A percentile compares a stretch with the other conserved stretches of the same genome.
These are phyloP conservation scores for Ceramica pisi DNA, from an alignment of 2,888 invertebrate genomes.

Conservation along the genomic window DNA sequence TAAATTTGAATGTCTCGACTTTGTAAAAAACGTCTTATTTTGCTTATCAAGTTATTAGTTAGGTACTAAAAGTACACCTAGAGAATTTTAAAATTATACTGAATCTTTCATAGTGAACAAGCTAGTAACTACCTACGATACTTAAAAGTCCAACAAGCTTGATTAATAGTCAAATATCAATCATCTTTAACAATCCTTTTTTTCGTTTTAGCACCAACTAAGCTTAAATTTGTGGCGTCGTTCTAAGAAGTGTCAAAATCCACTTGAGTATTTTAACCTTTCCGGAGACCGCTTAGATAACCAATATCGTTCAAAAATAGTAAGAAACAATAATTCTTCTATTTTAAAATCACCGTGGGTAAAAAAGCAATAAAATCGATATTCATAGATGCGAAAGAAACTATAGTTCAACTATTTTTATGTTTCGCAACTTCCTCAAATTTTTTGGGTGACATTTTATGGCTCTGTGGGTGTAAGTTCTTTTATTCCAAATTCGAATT, in stretches of 20 bases:
- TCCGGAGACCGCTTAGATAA: conserved; percentile 26
- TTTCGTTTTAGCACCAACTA: conserved; percentile 10
- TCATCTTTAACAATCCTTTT: conserved; percentile 15
- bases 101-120: neutral
- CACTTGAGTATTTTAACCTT: conserved; percentile 34
- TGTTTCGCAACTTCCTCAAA: conserved; percentile 58
- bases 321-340: conserved; percentile 25
- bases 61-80: too few species aligned
- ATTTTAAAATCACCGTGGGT: conserved; percentile 47
- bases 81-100: neutral
- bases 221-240: conserved; percentile 15
- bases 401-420: conserved; percentile 53
- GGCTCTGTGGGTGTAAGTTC: conserved; percentile 59
- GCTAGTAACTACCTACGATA: too few species aligned
- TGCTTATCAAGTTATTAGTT: neutral
- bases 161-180: conserved; percentile 14
- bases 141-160: conserved; percentile 17
- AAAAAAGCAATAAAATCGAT: conserved; percentile 61
- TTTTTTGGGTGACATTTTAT: conserved; percentile 59
- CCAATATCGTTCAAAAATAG: conserved; percentile 28
- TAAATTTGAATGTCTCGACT: too few species aligned
- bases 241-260: conserved; percentile 42
- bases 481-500: conserved; percentile 56
- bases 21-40: too few species aligned
- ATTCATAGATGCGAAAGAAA: conserved; percentile 48